Conservation (phyloP, 2,797 vertebrate species). For the Myotis planiceps region DNA sequence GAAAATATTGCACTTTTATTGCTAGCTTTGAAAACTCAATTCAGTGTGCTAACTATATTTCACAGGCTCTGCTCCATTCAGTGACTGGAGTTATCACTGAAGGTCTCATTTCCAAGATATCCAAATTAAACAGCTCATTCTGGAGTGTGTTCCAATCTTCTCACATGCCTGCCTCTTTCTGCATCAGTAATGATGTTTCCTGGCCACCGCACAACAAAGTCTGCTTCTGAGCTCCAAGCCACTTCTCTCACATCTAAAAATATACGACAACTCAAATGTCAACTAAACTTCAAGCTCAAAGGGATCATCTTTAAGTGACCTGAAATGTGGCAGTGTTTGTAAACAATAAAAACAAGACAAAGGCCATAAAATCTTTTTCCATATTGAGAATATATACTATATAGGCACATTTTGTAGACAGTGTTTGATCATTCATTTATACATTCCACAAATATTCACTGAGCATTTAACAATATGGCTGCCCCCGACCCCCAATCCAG, state of each 20-base stretch:
- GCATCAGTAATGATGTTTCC: neutral
- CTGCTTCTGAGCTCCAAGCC: conserved; percentile 66
- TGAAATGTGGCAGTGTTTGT: conserved; percentile 56
- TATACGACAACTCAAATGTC: conserved; percentile 62
- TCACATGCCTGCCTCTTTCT: neutral
- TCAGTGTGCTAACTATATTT: neutral
- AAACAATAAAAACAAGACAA: neutral
- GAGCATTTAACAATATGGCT: neutral
- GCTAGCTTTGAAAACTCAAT: conserved; percentile 50
- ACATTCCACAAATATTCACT: neutral
- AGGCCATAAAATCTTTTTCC: neutral
- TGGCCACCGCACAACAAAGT: conserved; percentile 55
- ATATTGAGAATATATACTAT: neutral
- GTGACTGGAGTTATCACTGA: neutral
- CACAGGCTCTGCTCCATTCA: conserved; percentile 5
- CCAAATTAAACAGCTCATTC: neutral
- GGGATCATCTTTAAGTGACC: conserved; percentile 77
- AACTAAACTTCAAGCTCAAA: conserved; percentile 75
- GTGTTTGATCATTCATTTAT: neutral
- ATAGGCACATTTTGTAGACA: neutral
- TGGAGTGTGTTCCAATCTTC: neutral
- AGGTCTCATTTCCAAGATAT: conserved; percentile 32
- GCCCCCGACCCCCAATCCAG: no score
- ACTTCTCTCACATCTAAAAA: conserved; percentile 67
- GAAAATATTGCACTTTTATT: neutral